These are phyloP conservation scores for Tamandua tetradactyla DNA, from an alignment of 2,797 vertebrate species.

Conservation along the genomic window DNA sequence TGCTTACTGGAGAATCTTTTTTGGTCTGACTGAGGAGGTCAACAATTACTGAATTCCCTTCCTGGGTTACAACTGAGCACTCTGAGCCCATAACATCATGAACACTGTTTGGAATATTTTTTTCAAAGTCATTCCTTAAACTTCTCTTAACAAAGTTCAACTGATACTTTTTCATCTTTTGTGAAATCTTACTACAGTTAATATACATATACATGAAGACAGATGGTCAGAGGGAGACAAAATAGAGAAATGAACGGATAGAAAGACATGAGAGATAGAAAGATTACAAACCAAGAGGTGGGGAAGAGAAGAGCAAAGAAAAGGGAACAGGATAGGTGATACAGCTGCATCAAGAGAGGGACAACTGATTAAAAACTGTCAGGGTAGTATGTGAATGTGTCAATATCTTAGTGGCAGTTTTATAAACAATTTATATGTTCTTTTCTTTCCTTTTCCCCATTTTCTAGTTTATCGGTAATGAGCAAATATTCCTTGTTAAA, in stretches of 20 bases:
- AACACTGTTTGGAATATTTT: neutral
- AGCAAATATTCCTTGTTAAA: neutral
- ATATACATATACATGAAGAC: slow-evolving; percentile 1
- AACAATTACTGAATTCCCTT: neutral
- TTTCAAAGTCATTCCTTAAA: neutral
- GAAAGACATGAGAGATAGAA: neutral
- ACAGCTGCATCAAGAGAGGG: neutral
- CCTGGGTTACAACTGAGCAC: neutral
- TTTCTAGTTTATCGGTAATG: neutral
- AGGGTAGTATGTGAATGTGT: neutral
- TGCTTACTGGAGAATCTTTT: neutral
- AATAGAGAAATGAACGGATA: neutral
- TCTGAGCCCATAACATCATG: neutral
- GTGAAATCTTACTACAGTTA: neutral
- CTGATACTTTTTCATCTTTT: neutral
- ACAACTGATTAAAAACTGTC: neutral
- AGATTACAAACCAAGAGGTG: neutral
- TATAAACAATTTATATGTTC: neutral
- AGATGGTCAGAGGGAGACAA: neutral
- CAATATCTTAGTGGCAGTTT: neutral
- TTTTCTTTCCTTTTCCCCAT: slow-evolving; percentile 11
- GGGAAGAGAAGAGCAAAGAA: neutral
- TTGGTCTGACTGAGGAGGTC: neutral
- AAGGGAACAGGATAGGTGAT: neutral
- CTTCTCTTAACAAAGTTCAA: slow-evolving; percentile 11